A percentile compares a stretch with the other conserved stretches of the same genome.
Evolutionary conservation across 2,113 vertebrate species (phyloP).

Genomic region (Nerophis lumbriciformis): DNA sequence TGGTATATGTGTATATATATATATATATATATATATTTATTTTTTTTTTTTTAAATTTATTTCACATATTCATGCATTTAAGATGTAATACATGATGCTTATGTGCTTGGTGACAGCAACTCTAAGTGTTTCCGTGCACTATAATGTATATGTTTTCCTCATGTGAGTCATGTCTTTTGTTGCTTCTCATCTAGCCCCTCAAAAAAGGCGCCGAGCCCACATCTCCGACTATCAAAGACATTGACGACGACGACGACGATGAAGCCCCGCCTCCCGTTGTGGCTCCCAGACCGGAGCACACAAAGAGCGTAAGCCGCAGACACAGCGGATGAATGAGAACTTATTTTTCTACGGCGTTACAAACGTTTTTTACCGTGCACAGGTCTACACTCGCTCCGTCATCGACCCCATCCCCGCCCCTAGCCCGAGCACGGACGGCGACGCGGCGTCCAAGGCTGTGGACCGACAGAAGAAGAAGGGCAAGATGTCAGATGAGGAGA

Average conservation of each 20-base stretch:
- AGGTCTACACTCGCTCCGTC: slow-evolving; percentile 93
- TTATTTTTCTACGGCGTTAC: neutral
- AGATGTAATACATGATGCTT: too few species aligned
- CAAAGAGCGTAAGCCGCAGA: slow-evolving; percentile 84
- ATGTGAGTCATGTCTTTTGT: neutral
- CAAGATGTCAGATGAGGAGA: slow-evolving; percentile 97
- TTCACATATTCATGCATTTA: too few species aligned
- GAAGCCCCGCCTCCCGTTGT: slow-evolving; percentile 86
- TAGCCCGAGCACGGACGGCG: slow-evolving; percentile 72
- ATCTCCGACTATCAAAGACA: slow-evolving; percentile 69
- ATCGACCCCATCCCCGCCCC: slow-evolving; percentile 89
- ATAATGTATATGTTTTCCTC: neutral
- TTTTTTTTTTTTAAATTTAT: too few species aligned
- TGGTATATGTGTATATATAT: too few species aligned
- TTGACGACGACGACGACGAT: slow-evolving; percentile 84
- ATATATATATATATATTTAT: too few species aligned
- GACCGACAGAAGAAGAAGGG: slow-evolving; percentile 94
- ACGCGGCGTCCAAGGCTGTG: slow-evolving; percentile 75
- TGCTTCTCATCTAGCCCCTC: slow-evolving; percentile 68
- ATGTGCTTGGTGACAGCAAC: too few species aligned
- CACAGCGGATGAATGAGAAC: too few species aligned
- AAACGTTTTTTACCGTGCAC: slow-evolving; percentile 1
- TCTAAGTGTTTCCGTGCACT: neutral
- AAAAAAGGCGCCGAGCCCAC: slow-evolving; percentile 85
- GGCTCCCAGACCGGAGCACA: slow-evolving; percentile 90